Conservation (phyloP, 2,113 vertebrate genomes). For the Ceuthmochares aereus region DNA sequence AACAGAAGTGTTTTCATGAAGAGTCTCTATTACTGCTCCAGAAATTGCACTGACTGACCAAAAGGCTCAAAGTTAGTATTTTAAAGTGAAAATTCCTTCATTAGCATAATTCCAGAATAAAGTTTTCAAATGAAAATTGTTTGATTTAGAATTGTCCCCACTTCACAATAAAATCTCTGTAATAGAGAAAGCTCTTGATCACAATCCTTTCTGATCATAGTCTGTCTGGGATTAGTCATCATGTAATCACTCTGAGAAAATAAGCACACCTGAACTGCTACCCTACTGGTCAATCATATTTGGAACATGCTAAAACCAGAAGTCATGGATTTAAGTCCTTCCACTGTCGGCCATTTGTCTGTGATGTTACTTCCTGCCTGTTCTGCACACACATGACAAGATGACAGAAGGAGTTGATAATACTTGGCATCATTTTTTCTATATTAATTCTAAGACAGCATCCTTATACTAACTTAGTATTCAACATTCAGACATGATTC, state of each 20-base stretch:
- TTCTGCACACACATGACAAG: neutral
- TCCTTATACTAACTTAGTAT: neutral
- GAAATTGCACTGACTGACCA: neutral
- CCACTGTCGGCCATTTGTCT: neutral
- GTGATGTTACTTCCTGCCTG: rapidly evolving
- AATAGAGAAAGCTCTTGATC: neutral
- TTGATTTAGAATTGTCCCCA: neutral
- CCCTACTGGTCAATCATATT: neutral
- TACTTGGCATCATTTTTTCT: neutral
- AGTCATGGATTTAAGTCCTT: neutral
- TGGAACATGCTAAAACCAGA: neutral
- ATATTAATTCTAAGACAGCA: neutral
- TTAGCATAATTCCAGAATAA: neutral
- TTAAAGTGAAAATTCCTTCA: neutral
- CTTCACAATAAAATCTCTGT: neutral
- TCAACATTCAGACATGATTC: neutral
- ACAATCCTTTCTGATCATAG: neutral
- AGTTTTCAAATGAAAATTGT: neutral
- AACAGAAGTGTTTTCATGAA: neutral
- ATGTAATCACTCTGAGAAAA: neutral
- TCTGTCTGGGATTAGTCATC: neutral
- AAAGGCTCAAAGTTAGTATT: neutral
- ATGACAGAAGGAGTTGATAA: neutral
- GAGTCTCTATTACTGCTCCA: neutral
- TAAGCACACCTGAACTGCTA: neutral